Base-by-base conservation (phyloP, 2,113 vertebrate genomes). In the Tachysurus fulvidraco region DNA sequence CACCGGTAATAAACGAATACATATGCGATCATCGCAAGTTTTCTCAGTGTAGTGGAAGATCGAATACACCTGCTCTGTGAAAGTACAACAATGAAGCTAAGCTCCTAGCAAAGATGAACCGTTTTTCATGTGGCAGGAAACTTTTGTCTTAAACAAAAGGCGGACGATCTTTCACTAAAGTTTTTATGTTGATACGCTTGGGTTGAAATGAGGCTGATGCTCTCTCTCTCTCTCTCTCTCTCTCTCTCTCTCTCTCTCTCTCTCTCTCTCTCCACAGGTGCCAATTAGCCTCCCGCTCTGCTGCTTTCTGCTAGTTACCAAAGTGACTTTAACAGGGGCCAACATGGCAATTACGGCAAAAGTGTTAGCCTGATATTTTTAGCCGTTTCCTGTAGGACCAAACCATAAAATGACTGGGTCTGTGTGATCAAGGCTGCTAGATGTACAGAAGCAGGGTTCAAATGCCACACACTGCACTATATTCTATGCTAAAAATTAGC, bases 261-360 rank as follows among this genome's bases (percentile, higher is more conserved):
- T 93, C 92, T 93, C 88, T 92, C 87, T 19, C 89, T 91, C 88
- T 89, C 83, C 88, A 89, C 90, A 93, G 92, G 94, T 93, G 93
- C 92, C 93, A 94, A 95, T 95, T 95, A 94, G 91, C 92, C 93
- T 94, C 92, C 94, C 90, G 91, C 92, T 92, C 81, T 93, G 94
- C 92, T 91, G 89, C 91, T 92, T 92, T 90, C 78, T 90, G 92
- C 93, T 91, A 93, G 92, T 93, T 93, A 93, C 89, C 89, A 93
- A 90, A 92, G 91, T 89, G 78, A 94, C 93, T 94, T 92, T 93
- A 94, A 94, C 52, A 94, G 93, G 93, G 89, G 91, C 91, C 90
- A 93, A 93, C 87, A 25, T 90, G 90, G 93, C 88, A 94, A 95
- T 94, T 94, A 94, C 93, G 90, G 92, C 92, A 91, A 86, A 89